Percentiles rank a stretch among this genome's conserved stretches.
Evolutionary conservation across 1,140 invertebrate species (phyloP).

Genomic region (Tyrophagus putrescentiae): DNA sequence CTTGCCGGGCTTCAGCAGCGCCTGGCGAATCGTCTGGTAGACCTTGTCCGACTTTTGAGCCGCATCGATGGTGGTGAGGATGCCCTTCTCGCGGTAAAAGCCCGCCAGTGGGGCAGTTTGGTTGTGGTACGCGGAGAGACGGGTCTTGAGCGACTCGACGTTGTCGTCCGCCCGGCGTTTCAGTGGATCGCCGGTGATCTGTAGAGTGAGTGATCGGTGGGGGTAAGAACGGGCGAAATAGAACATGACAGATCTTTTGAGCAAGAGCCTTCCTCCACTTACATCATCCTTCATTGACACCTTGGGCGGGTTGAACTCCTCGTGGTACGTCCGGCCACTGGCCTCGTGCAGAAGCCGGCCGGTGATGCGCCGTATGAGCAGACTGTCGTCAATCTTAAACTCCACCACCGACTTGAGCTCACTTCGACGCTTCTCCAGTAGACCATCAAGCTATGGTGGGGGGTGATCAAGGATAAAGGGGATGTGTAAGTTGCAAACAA

Average conservation of each 20-base stretch:
- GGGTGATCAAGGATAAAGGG: background rate
- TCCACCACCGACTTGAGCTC: slow-evolving; percentile 80
- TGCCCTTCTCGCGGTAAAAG: slow-evolving; percentile 51
- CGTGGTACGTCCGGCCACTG: slow-evolving; percentile 88
- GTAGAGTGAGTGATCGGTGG: background rate
- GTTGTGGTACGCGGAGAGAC: slow-evolving; percentile 65
- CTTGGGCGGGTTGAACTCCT: slow-evolving; percentile 88
- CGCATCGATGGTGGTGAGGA: slow-evolving; percentile 37
- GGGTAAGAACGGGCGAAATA: background rate
- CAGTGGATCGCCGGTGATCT: slow-evolving; percentile 67
- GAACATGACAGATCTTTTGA: background rate
- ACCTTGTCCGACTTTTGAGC: slow-evolving; percentile 34
- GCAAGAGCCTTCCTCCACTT: no score
- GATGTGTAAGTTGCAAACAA: background rate
- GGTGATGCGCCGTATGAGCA: slow-evolving; percentile 77
- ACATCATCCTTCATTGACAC: slow-evolving; percentile 76
- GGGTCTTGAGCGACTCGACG: slow-evolving; percentile 66
- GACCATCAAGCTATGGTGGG: slow-evolving; percentile 53
- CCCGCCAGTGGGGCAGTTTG: slow-evolving; percentile 77
- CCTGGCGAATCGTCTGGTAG: slow-evolving; percentile 35
- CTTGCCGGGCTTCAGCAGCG: no score
- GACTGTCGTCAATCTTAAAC: slow-evolving; percentile 75
- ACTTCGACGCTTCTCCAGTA: slow-evolving; percentile 63
- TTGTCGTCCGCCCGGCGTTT: slow-evolving; percentile 78
- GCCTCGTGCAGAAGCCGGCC: slow-evolving; percentile 73